A percentile compares a stretch with the other conserved stretches of the same genome.
Evolutionary conservation across 2,888 invertebrate species (phyloP).

Genomic region (Sinelater perroti): DNA sequence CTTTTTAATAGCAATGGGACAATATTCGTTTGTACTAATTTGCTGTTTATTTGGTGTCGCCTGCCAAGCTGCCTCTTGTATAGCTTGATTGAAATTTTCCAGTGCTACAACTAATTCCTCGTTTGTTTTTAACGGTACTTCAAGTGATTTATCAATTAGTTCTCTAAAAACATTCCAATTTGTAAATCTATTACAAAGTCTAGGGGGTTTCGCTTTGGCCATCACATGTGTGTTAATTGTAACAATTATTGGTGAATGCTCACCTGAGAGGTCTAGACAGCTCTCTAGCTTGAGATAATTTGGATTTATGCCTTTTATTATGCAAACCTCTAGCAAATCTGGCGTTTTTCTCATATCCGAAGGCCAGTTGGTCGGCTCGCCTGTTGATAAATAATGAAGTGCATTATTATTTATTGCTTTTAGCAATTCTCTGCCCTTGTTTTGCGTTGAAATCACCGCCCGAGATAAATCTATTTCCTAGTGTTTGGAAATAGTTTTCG

Average conservation of each 20-base stretch:
- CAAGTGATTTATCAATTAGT: too few relatives aligned
- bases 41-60: neutral
- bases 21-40: neutral
- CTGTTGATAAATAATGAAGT: slow-evolving; percentile 9
- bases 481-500: slow-evolving; percentile 1
- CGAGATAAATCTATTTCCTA: neutral
- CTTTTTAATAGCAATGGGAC: neutral
- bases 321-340: neutral
- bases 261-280: neutral
- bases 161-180: neutral
- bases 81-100: neutral
- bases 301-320: slow-evolving; percentile 2
- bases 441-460: neutral
- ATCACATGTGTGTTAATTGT: neutral
- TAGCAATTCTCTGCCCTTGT: slow-evolving; percentile 2
- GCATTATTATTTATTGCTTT: neutral
- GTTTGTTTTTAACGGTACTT: neutral
- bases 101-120: neutral
- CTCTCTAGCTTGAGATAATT: neutral
- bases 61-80: neutral
- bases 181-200: neutral
- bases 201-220: neutral
- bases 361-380: slow-evolving; percentile 1
- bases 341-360: slow-evolving; percentile 4
- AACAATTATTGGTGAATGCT: neutral